These are phyloP conservation scores for Branchipolynoe longqiensis DNA, from an alignment of 2,888 invertebrate genomes.

Conservation along the genomic window DNA sequence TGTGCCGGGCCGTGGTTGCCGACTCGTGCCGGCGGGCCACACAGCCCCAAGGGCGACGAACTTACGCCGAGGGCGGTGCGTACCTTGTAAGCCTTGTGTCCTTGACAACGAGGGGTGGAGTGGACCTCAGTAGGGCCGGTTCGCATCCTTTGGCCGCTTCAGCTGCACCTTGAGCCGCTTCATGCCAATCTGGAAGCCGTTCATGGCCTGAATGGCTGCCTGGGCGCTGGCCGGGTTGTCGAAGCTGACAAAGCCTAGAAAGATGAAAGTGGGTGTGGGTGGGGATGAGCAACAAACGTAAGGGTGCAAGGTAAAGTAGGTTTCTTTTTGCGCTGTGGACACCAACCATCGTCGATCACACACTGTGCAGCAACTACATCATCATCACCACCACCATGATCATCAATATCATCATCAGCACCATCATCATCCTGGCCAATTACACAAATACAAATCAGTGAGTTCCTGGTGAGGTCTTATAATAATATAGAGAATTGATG, in stretches of 20 bases:
- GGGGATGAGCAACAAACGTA: too few relatives aligned
- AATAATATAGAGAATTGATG: conserved; percentile 13
- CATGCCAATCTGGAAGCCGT: conserved; percentile 99
- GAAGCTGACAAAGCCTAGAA: conserved; percentile 98
- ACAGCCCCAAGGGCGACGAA: background rate
- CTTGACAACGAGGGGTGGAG: background rate
- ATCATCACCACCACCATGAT: background rate
- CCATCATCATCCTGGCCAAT: too few relatives aligned
- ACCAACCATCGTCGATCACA: too few relatives aligned
- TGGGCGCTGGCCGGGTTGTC: conserved; percentile 99
- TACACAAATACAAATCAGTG: conserved; percentile 4
- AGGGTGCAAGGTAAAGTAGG: too few relatives aligned
- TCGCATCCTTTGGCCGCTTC: conserved; percentile 99
- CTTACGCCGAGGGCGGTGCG: background rate
- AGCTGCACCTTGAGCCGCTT: conserved; percentile 99
- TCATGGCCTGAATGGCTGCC: conserved; percentile 99
- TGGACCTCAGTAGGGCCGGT: conserved; percentile 94
- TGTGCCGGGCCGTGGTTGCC: background rate
- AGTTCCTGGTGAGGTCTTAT: conserved; percentile 12
- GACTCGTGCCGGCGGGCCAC: background rate
- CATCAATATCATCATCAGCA: background rate
- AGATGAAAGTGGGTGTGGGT: too few relatives aligned
- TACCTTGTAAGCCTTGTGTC: conserved; percentile 57
- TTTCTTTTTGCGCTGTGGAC: too few relatives aligned
- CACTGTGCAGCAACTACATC: too few relatives aligned